Evolutionary conservation across 1,140 invertebrate genomes (phyloP).

Genomic region (Leptonema lineaticorne): DNA sequence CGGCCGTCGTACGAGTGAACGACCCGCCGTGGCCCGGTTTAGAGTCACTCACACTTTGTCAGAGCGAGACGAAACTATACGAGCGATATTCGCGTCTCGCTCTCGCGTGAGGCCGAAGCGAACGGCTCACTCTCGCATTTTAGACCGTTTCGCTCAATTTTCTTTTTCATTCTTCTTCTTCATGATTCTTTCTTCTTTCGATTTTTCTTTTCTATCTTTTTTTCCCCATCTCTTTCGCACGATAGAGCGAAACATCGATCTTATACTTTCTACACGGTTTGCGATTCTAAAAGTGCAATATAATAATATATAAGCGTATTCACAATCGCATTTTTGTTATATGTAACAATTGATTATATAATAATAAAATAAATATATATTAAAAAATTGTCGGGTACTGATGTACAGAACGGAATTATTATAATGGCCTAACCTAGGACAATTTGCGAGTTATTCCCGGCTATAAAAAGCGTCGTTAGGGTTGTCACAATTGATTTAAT

Average conservation of each 20-base stretch:
- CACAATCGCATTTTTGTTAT: not conserved
- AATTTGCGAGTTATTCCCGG: not conserved
- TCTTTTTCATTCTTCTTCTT: not conserved
- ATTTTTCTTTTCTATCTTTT: conserved; percentile 2
- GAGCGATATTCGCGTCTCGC: conserved; percentile 22
- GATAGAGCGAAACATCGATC: not conserved
- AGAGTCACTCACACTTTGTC: conserved; percentile 47
- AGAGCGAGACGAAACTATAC: conserved; percentile 25
- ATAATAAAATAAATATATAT: not conserved
- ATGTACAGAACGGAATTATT: not conserved
- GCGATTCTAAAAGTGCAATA: too few relatives aligned
- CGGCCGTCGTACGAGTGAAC: conserved; percentile 47
- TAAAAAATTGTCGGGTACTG: too few relatives aligned
- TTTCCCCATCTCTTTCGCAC: not conserved
- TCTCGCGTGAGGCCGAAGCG: conserved; percentile 28
- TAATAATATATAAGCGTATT: too few relatives aligned
- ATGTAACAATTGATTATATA: not conserved
- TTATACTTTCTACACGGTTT: not conserved
- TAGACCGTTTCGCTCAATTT: conserved; percentile 8
- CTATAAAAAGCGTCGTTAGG: not conserved
- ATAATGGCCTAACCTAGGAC: not conserved
- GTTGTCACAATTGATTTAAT: not conserved
- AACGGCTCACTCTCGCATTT: conserved; percentile 25
- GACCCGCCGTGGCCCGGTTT: conserved; percentile 55
- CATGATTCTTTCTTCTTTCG: not conserved